phyloP scores from a whole-genome alignment of 2,797 vertebrate species.

The Anabas testudineus region DNA sequence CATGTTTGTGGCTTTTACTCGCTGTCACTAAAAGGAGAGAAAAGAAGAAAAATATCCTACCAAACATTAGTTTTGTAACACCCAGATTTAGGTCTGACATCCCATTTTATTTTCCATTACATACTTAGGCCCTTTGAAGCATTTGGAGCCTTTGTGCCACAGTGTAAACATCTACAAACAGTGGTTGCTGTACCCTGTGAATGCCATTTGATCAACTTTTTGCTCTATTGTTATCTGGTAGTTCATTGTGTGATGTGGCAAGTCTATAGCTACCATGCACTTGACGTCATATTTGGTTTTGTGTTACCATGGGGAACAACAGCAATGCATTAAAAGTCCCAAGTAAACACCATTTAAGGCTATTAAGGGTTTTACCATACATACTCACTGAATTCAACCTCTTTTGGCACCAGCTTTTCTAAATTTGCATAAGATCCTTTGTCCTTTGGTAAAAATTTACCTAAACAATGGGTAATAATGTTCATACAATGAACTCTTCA shows the following conservation, averaged over 20 bases:
- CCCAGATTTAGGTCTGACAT: constrained; percentile 47
- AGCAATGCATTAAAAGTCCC: constrained; percentile 51
- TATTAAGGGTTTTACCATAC: constrained; percentile 38
- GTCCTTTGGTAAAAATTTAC: neutral
- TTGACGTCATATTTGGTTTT: constrained; percentile 69
- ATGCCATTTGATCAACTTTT: constrained; percentile 49
- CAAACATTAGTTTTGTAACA: constrained; percentile 52
- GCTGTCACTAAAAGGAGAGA: constrained; percentile 28
- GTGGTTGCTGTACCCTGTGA: constrained; percentile 32
- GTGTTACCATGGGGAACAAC: constrained; percentile 59
- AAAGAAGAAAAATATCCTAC: neutral
- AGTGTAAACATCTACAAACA: constrained; percentile 60
- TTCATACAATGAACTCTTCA: neutral
- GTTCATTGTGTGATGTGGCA: constrained; percentile 62
- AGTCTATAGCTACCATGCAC: constrained; percentile 50
- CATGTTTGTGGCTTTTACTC: constrained; percentile 49
- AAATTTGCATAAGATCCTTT: too few relatives aligned
- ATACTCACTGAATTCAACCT: constrained; percentile 19
- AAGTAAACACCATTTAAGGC: constrained; percentile 39
- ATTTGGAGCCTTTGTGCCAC: constrained; percentile 33
- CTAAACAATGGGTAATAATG: neutral
- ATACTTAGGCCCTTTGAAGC: constrained; percentile 48
- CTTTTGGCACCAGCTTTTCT: neutral
- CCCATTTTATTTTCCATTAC: constrained; percentile 71
- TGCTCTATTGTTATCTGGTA: constrained; percentile 59